phyloP scores from a whole-genome alignment of 2,888 invertebrate species.

The Notodonta ziczac region DNA sequence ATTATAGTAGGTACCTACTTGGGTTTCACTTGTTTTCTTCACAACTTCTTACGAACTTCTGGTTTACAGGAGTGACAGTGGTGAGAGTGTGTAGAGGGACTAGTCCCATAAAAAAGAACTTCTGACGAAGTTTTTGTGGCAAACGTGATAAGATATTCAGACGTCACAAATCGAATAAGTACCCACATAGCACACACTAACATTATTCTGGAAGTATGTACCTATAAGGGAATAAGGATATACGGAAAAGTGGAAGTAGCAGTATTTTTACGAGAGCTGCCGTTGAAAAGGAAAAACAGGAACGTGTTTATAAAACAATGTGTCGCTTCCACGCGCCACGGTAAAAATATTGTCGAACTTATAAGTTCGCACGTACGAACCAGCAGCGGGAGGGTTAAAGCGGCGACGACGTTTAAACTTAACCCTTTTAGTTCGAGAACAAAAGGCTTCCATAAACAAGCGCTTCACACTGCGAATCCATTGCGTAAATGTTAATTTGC shows the following conservation, averaged over 20 bases:
- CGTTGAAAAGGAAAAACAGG: slow-evolving; percentile 34
- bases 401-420: slow-evolving; percentile 59
- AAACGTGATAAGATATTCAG: too few species aligned
- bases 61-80: too few species aligned
- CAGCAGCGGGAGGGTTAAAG: slow-evolving; percentile 57
- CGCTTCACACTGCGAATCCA: slow-evolving; percentile 42
- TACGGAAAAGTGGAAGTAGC: slow-evolving; percentile 25
- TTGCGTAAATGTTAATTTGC: slow-evolving; percentile 61
- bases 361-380: slow-evolving; percentile 48
- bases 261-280: slow-evolving; percentile 31
- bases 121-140: too few species aligned
- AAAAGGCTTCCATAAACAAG: slow-evolving; percentile 62
- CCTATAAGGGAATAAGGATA: slow-evolving; percentile 3
- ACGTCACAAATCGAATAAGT: too few species aligned
- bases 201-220: neutral
- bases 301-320: slow-evolving; percentile 42
- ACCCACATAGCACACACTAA: neutral
- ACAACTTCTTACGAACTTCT: too few species aligned
- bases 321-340: slow-evolving; percentile 34
- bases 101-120: too few species aligned
- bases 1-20: slow-evolving; percentile 15
- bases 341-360: slow-evolving; percentile 53
- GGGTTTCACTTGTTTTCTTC: neutral
- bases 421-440: slow-evolving; percentile 70
- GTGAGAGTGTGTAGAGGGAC: too few species aligned